Evolutionary conservation across 2,113 vertebrate species (phyloP).

Genomic region (Glaucomys volans): DNA sequence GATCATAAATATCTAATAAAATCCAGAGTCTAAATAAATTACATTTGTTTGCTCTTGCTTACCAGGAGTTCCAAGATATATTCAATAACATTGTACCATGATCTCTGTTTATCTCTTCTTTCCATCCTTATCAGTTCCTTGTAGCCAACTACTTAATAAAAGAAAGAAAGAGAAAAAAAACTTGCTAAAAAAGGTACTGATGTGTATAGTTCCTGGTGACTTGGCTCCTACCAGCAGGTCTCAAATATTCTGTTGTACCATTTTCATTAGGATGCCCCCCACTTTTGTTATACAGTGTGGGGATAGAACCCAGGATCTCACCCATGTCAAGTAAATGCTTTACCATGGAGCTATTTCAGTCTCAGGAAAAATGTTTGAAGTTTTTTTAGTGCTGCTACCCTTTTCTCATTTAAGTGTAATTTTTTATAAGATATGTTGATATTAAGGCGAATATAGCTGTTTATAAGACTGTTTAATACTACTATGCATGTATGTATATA

Average conservation of each 20-base stretch:
- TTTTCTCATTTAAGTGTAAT: conserved; percentile 2
- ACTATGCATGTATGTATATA: neutral
- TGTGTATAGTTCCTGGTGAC: neutral
- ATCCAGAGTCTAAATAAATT: conserved; percentile 23
- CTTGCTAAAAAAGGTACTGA: neutral
- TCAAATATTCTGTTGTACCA: neutral
- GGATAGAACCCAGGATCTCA: neutral
- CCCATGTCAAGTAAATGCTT: neutral
- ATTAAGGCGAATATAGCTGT: neutral
- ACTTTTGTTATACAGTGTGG: too few species aligned
- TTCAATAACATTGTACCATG: neutral
- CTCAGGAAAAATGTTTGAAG: neutral
- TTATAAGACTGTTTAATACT: neutral
- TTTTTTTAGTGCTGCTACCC: neutral
- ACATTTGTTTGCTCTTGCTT: neutral
- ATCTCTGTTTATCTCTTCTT: neutral
- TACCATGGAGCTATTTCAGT: neutral
- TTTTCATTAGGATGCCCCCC: neutral
- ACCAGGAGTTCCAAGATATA: neutral
- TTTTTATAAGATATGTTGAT: neutral
- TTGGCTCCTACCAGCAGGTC: neutral
- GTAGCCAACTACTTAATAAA: neutral
- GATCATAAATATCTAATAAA: conserved; percentile 9
- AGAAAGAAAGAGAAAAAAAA: neutral
- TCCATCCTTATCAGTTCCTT: neutral